A percentile compares a stretch with the other conserved stretches of the same genome.
Conservation (phyloP, 2,113 vertebrate genomes). For the Dasyprocta punctata region DNA sequence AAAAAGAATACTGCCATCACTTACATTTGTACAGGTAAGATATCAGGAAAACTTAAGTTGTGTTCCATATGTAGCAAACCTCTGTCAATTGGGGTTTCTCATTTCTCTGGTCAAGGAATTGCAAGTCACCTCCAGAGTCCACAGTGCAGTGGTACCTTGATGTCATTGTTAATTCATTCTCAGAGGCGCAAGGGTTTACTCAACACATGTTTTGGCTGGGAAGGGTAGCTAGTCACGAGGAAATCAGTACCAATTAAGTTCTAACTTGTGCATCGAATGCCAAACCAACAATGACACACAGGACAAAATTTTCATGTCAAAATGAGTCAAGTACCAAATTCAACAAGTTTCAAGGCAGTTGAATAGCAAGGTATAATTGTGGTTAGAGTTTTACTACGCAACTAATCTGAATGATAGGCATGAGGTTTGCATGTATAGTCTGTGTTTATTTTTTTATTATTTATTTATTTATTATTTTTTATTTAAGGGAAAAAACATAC, state of each 20-base stretch:
- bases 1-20: not conserved
- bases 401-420: not conserved
- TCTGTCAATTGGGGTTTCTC: not conserved
- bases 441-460: no score
- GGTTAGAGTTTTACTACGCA: not conserved
- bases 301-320: not conserved
- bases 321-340: not conserved
- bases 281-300: not conserved
- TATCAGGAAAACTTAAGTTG: not conserved
- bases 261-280: not conserved
- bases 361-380: not conserved
- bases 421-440: not conserved
- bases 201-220: not conserved
- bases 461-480: no score
- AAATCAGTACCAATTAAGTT: not conserved
- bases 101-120: not conserved
- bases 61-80: not conserved
- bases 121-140: not conserved
- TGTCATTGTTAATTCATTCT: not conserved
- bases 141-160: not conserved
- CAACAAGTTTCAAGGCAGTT: not conserved
- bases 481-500: no score
- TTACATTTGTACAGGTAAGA: not conserved
- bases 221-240: not conserved
- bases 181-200: not conserved